Conservation (phyloP, 1,140 invertebrate genomes). For the Ceratina calcarata region DNA sequence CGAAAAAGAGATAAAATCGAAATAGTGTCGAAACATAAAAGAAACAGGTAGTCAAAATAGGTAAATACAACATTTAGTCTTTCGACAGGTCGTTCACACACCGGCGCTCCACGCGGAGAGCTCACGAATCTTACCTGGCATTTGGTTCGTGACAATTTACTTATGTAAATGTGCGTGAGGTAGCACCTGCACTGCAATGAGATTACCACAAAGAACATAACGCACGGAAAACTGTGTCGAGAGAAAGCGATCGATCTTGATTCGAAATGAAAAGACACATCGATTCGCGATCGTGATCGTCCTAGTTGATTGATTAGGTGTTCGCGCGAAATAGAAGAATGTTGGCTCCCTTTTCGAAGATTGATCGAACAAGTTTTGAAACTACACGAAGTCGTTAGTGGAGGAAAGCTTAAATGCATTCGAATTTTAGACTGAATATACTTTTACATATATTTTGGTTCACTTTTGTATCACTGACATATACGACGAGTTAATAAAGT, state of each 20-base stretch:
- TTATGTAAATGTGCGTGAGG: conserved; percentile 52
- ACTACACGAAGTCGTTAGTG: not conserved
- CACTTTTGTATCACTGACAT: too few relatives aligned
- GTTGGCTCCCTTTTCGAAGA: not conserved
- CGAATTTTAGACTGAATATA: not conserved
- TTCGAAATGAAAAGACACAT: conserved; percentile 12
- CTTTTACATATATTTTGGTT: too few relatives aligned
- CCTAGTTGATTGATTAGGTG: not conserved
- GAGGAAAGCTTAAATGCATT: not conserved
- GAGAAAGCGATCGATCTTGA: conserved; percentile 52
- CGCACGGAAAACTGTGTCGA: conserved; percentile 42
- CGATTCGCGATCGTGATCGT: not conserved
- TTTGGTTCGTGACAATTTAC: conserved; percentile 66
- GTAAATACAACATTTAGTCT: conserved; percentile 63
- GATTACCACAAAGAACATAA: conserved; percentile 37
- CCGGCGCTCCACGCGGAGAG: conserved; percentile 60
- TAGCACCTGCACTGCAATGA: conserved; percentile 52
- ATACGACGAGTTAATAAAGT: too few relatives aligned
- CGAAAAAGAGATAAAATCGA: not conserved
- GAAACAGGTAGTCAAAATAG: conserved; percentile 52
- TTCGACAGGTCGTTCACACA: conserved; percentile 59
- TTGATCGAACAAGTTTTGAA: not conserved
- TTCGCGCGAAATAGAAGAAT: not conserved
- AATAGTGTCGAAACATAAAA: conserved; percentile 50
- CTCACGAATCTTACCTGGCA: conserved; percentile 61